Conservation (phyloP, 1,140 invertebrate genomes). For the Thaumatotibia leucotreta region DNA sequence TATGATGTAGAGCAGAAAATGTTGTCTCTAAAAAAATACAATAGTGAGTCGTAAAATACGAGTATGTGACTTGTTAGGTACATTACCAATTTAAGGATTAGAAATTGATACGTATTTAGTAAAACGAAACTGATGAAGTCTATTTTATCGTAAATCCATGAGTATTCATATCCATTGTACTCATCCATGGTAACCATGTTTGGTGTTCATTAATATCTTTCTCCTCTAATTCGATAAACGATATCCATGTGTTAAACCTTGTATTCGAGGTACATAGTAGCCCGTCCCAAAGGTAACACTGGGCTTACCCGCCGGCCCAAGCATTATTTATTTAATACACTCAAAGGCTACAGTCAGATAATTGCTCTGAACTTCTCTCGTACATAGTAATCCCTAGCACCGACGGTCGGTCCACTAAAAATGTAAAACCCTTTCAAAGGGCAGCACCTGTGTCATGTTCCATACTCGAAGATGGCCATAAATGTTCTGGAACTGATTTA, state of each 20-base stretch:
- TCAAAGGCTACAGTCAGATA: slow-evolving; percentile 55
- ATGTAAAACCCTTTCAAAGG: background rate
- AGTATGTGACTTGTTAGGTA: no score
- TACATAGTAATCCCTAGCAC: background rate
- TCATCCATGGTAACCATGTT: no score
- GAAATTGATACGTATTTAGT: no score
- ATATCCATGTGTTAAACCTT: background rate
- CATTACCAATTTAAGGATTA: no score
- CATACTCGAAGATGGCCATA: background rate
- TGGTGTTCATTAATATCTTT: no score
- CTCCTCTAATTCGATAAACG: slow-evolving; percentile 13
- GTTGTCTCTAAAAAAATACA: no score
- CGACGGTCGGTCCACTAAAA: background rate
- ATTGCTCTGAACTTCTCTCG: slow-evolving; percentile 51
- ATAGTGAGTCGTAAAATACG: no score
- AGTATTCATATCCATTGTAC: no score
- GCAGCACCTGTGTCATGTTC: background rate
- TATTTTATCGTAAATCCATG: no score
- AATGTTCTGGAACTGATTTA: background rate
- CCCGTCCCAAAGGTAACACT: slow-evolving; percentile 33
- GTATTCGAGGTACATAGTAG: slow-evolving; percentile 24
- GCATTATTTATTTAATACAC: slow-evolving; percentile 70
- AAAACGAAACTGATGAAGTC: no score
- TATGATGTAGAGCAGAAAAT: no score
- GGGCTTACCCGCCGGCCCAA: slow-evolving; percentile 32